These are phyloP conservation scores for Aurelia aurita complex sp. Pacific DNA, from an alignment of 30 jellyfish, hydroid and myxozoan species.

Conservation along the genomic window DNA sequence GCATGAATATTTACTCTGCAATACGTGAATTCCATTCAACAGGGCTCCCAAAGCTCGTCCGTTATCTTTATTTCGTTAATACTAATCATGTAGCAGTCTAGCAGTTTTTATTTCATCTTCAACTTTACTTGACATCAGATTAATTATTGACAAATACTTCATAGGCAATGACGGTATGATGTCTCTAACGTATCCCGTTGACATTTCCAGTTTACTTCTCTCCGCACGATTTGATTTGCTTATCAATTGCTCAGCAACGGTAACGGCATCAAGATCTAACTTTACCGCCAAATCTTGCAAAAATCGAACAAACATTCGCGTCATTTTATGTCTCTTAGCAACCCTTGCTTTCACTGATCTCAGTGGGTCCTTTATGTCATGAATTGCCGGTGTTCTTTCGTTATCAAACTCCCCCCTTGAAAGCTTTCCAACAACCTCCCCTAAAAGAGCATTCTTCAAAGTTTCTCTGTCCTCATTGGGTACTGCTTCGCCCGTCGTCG, in stretches of 20 bases:
- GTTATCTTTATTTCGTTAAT: neutral
- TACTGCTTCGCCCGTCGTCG: neutral
- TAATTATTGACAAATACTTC: constrained; percentile 3
- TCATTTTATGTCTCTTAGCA: constrained; percentile 21
- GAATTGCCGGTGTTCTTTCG: neutral
- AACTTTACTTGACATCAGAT: neutral
- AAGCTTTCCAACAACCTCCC: constrained; percentile 28
- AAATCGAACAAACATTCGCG: constrained; percentile 47
- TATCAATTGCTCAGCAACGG: constrained; percentile 56
- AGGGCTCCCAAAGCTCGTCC: no score
- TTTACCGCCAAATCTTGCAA: constrained; percentile 53
- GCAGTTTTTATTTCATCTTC: constrained; percentile 34
- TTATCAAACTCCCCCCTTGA: constrained; percentile 7
- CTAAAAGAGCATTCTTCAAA: constrained; percentile 22
- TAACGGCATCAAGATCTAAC: constrained; percentile 40
- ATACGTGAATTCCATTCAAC: no score
- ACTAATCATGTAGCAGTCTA: neutral
- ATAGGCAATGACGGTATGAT: constrained; percentile 32
- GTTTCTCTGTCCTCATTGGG: constrained; percentile 14
- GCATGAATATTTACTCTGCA: no score
- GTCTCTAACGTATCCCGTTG: constrained; percentile 17
- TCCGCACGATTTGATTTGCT: constrained; percentile 16
- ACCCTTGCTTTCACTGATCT: neutral
- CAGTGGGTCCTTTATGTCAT: neutral
- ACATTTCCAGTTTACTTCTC: constrained; percentile 12